phyloP scores from a whole-genome alignment of 2,888 invertebrate species.

The Lochmaea crataegi region DNA sequence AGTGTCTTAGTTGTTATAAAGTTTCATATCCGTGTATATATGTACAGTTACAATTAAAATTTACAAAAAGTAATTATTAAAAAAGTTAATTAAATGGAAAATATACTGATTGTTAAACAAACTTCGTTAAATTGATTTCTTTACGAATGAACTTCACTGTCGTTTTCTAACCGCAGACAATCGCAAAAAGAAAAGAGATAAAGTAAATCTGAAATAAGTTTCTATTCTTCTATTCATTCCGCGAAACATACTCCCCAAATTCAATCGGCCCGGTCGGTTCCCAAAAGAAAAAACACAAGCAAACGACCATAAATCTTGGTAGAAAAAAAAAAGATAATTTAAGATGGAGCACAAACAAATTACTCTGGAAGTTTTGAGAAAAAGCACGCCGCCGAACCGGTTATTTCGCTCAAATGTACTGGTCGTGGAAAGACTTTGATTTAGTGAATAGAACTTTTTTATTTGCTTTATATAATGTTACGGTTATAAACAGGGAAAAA shows the following conservation, averaged over 20 bases:
- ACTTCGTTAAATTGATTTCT: neutral
- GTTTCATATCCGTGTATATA: conserved; percentile 8
- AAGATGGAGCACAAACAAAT: conserved; percentile 30
- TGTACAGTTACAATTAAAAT: neutral
- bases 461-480: neutral
- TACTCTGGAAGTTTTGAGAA: conserved; percentile 24
- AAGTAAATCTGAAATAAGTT: conserved; percentile 9
- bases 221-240: conserved; percentile 26
- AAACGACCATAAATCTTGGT: conserved; percentile 30
- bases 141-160: neutral
- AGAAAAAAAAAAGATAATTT: conserved; percentile 27
- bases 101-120: neutral
- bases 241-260: conserved; percentile 20
- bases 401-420: conserved; percentile 23
- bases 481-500: neutral
- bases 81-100: neutral
- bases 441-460: conserved; percentile 21
- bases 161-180: neutral
- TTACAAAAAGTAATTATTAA: too few relatives aligned
- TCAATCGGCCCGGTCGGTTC: conserved; percentile 25
- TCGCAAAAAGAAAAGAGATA: neutral
- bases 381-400: conserved; percentile 14
- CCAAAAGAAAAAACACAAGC: conserved; percentile 27
- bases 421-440: conserved; percentile 17
- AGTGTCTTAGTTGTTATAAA: conserved; percentile 19